Evolutionary conservation across 1,140 invertebrate species (phyloP), one percentile per base, ranked within the genome.

Genomic region (Heliothis subflexa): DNA sequence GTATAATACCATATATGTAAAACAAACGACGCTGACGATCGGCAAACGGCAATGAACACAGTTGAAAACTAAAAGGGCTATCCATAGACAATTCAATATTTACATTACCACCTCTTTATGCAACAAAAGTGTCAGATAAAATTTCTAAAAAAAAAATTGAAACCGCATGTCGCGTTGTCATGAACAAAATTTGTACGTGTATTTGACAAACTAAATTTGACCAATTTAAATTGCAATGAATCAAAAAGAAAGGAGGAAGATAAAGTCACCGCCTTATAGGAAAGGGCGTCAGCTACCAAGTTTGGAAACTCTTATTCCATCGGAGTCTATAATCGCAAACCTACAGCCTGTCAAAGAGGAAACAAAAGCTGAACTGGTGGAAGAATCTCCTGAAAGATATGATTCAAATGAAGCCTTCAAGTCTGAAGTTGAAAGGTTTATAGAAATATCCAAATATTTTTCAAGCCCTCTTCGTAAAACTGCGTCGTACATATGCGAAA

Each of bases 401-500:
- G 71, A 80, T n/a, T 54, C 62, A 14, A 83, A 50, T 25, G 81
- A 85, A 12, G 73, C 76, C 0, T 87, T 89, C 47, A 89, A 89
- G 84, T 86, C 82, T 1, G 85, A 93, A 78, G 83, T 89, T n/a
- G 79, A 89, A 82, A 84, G 88, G 47, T 93, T 93, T 75, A 87
- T 93, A 55, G 91, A 93, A 81, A 91, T 93, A 76, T 89, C 91
- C 0, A 91, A 92, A 77, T 91, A 92, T 64, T 93, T 92, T 78
- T 92, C 91, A 1, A 92, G 87, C 71, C 91, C 91, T n/a, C 68
- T 93, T 0, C 82, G 81, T 13, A 93, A 93, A 84, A 89, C 89
- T 0, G 89, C 92, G 13, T 93, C 92, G 0, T 93, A 93, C 52
- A 83, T 91, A 1, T 89, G 89, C 66, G 92, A 92, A 57, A 90